Evolutionary conservation across 2,888 invertebrate genomes (phyloP), one percentile per base, ranked within the genome.

Genomic region (Tillus elongatus): DNA sequence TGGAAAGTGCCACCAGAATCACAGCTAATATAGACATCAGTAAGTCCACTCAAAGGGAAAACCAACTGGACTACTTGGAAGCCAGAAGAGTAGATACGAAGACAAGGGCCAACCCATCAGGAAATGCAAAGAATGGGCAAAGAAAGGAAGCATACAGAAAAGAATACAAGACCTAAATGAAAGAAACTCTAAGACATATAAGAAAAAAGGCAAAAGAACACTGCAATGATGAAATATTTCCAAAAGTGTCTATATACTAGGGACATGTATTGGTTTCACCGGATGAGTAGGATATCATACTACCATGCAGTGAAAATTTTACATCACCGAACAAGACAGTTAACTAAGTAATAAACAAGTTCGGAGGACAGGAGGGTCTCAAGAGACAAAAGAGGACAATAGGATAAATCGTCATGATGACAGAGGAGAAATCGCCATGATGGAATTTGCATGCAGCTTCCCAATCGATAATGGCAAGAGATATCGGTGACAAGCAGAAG

Each of bases 401-500:
- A n/a, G n/a, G n/a, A n/a, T n/a, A n/a, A n/a, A n/a, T n/a, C n/a
- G n/a, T n/a, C n/a, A n/a, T n/a, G n/a, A n/a, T n/a, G n/a, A n/a
- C n/a, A 26, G 32, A 19, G 42, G 42, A n/a, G 44, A 41, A 16
- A 36, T 38, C 13, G 44, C 44, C 3, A 45, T 30, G 33, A 43
- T 45, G 44, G 15, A 32, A 6, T 37, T 38, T 12, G 30, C 43
- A 9, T 28, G 44, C 6, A 39, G 43, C 13, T 42, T 44, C 19
- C 46, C 44, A 10, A 44, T 45, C 32, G 26, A 36, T n/a, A 37
- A 44, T 2, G 40, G 44, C 12, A 42, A n/a, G n/a, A 49, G 11
- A 12, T 42, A 6, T 14, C 9, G 6, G 10, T 26, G 4, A 33
- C 13, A 2, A 28, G 29, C 3, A 46, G 44, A 19, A 26, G 24